phyloP scores from a whole-genome alignment of 2,888 invertebrate species.

The Diarsia brunnea region DNA sequence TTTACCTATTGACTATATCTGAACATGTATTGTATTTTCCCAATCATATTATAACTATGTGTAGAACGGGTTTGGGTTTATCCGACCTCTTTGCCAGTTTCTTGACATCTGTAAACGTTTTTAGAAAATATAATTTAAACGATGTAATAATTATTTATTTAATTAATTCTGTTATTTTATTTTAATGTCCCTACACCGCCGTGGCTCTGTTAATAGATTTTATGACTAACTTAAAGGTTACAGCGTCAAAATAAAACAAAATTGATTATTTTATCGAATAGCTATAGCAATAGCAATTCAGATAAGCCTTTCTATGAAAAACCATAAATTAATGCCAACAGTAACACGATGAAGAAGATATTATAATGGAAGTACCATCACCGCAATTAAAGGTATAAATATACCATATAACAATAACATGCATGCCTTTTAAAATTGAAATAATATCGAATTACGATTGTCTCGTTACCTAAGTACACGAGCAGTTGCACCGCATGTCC shows the following conservation, averaged over 20 bases:
- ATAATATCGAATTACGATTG: slow-evolving; percentile 32
- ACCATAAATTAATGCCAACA: slow-evolving; percentile 27
- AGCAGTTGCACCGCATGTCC: slow-evolving; percentile 41
- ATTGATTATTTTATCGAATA: not conserved
- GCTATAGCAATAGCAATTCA: not conserved
- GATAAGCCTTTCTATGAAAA: slow-evolving; percentile 12
- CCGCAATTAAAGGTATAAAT: slow-evolving; percentile 32
- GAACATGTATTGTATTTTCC: not conserved
- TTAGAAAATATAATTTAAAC: not conserved
- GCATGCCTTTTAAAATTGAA: slow-evolving; percentile 25
- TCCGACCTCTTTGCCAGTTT: not conserved
- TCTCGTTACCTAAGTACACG: slow-evolving; percentile 18
- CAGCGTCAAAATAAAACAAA: slow-evolving; percentile 15
- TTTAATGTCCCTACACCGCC: not conserved
- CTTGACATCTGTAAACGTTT: not conserved
- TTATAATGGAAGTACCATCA: slow-evolving; percentile 14
- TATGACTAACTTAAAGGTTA: slow-evolving; percentile 18
- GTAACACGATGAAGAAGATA: slow-evolving; percentile 19
- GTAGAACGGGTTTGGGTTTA: not conserved
- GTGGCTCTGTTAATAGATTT: slow-evolving; percentile 14
- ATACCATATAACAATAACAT: slow-evolving; percentile 20
- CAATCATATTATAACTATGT: not conserved
- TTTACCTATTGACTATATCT: not conserved
- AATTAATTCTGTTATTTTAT: not conserved
- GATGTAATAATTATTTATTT: not conserved